These are phyloP conservation scores for Hippotragus niger DNA, from an alignment of 2,113 vertebrate genomes.

Conservation along the genomic window DNA sequence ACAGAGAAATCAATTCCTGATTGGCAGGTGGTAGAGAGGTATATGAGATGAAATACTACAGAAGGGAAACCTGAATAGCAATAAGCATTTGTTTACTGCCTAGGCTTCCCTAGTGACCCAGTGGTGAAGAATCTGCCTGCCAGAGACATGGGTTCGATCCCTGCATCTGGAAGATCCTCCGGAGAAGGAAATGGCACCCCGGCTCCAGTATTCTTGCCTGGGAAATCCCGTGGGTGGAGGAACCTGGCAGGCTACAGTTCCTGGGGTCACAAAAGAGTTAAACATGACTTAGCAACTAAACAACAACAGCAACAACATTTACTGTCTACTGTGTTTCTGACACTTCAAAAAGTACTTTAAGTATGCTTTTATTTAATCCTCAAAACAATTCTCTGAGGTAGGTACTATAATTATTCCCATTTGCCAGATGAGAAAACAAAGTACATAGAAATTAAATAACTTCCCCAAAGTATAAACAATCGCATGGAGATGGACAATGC, in stretches of 20 bases:
- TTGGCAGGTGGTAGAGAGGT: neutral
- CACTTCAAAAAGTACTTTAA: neutral
- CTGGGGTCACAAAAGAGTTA: neutral
- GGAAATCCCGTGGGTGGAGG: neutral
- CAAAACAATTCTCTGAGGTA: neutral
- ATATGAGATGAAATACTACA: rapidly evolving
- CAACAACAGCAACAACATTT: neutral
- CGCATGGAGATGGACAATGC: neutral
- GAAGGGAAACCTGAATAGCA: neutral
- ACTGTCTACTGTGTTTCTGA: neutral
- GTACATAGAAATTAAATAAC: neutral
- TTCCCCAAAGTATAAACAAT: neutral
- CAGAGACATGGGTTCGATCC: neutral
- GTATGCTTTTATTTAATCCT: neutral
- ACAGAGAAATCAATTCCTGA: neutral
- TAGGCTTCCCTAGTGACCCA: neutral
- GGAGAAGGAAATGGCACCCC: neutral
- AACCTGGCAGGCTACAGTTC: neutral
- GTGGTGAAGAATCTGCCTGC: neutral
- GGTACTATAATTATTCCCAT: neutral
- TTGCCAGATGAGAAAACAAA: neutral
- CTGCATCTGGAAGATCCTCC: neutral
- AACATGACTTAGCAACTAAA: neutral
- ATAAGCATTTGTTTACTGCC: neutral
- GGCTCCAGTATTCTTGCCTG: neutral